Evolutionary conservation across 2,888 invertebrate genomes (phyloP), one percentile per base, ranked within the genome.

Genomic region (Microplitis deprimator): DNA sequence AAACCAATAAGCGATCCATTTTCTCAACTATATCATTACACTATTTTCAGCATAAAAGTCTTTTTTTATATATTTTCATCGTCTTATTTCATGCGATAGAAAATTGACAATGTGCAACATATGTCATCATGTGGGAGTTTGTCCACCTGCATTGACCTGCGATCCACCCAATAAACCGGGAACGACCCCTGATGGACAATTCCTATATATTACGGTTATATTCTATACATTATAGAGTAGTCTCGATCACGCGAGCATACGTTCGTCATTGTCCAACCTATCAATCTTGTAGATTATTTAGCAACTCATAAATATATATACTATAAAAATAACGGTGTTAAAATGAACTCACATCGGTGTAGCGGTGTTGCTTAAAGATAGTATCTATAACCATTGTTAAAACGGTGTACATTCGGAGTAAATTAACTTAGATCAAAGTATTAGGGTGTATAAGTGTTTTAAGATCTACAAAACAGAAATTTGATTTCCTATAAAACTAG

Each of bases 101-200:
- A 29, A 65, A 38, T 38, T 29, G 38, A 38, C 38, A 38, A 65
- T 65, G 8, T 61, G 38, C 73, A 41, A 8, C 40, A 62, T 64
- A 40, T 65, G 73, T 73, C 73, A 65, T 67, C 29, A 40, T 76
- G 83, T 86, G 86, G 84, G 86, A 86, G 79, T 76, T 61, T 17
- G 72, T 78, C 81, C 86, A 86, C 84, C 86, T 86, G 86, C 74
- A 73, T 77, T 82, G 78, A 81, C 83, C 82, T 79, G 73, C 16
- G 69, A 68, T 40, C 61, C 68, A 68, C 68, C 61, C 61, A 38
- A 60, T 64, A 20, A 69, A 29, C 39, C 39, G 72, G 20, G 61
- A 67, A 72, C 72, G 60, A 76, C 64, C 73, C 60, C 69, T 71
- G 65, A 65, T 68, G 73, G 69, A 64, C 77, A 77, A 50, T 71